phyloP scores from a whole-genome alignment of 2,797 vertebrate species.

The Macroramphosus scolopax region DNA sequence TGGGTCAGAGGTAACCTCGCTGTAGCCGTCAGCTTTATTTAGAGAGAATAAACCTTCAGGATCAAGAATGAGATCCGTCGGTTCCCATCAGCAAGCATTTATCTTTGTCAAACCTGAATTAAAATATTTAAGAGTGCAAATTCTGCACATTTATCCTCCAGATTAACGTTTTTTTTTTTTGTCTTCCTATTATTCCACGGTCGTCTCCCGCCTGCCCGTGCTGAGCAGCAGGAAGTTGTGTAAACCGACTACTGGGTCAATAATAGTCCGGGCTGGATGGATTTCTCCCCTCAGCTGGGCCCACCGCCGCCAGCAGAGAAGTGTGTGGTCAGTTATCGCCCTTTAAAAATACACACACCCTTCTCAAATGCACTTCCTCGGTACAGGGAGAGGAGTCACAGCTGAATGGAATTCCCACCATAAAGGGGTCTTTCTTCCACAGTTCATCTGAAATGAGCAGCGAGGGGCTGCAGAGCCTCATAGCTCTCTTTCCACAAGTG shows the following conservation, averaged over 20 bases:
- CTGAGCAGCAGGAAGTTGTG: constrained; percentile 7
- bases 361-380: constrained; percentile 65
- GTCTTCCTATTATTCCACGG: constrained; percentile 32
- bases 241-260: constrained; percentile 15
- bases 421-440: constrained; percentile 67
- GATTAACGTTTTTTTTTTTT: constrained; percentile 12
- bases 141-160: neutral
- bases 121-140: neutral
- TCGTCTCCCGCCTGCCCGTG: constrained; percentile 1
- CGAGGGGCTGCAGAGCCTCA: constrained; percentile 19
- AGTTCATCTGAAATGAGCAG: constrained; percentile 46
- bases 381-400: constrained; percentile 47
- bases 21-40: constrained; percentile 25
- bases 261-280: constrained; percentile 19
- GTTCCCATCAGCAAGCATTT: constrained; percentile 1
- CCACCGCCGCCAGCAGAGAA: constrained; percentile 42
- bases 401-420: constrained; percentile 53
- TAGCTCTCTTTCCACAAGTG: constrained; percentile 16
- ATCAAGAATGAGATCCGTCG: too few species aligned
- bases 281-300: constrained; percentile 48
- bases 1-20: neutral
- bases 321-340: constrained; percentile 67
- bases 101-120: neutral
- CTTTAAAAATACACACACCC: constrained; percentile 71
- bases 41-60: neutral